Conservation (phyloP, 2,113 vertebrate genomes). For the Fulica atra region DNA sequence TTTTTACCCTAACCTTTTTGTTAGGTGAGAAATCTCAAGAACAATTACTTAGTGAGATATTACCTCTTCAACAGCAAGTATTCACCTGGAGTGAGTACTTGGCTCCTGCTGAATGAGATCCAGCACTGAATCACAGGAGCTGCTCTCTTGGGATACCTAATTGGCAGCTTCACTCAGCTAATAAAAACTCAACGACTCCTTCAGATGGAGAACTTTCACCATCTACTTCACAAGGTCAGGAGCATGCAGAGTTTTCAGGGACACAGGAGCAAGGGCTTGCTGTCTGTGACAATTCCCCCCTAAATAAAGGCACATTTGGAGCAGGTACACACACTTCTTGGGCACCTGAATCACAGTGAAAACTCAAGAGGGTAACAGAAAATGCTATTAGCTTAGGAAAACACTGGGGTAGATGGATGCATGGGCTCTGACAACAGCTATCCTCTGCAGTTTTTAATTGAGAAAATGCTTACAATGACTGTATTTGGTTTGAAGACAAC, state of each 20-base stretch:
- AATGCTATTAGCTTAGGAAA: background rate
- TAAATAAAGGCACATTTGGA: background rate
- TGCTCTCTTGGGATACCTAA: background rate
- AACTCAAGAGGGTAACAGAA: background rate
- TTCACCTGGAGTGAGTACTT: background rate
- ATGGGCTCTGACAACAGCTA: background rate
- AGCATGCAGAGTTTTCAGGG: background rate
- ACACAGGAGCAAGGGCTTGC: background rate
- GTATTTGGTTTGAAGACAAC: background rate
- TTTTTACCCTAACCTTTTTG: background rate
- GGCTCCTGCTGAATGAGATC: background rate
- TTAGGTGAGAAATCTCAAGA: background rate
- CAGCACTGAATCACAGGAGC: background rate
- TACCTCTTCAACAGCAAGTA: background rate
- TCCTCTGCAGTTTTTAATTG: background rate
- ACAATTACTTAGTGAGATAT: background rate
- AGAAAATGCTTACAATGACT: background rate
- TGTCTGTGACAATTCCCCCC: background rate
- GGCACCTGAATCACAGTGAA: background rate
- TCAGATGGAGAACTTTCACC: background rate
- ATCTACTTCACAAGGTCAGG: background rate
- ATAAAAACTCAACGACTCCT: background rate
- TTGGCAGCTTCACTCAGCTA: background rate
- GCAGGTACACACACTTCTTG: background rate
- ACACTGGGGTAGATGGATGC: background rate